Conservation (phyloP, 2,797 vertebrate genomes). For the Lagorchestes hirsutus region DNA sequence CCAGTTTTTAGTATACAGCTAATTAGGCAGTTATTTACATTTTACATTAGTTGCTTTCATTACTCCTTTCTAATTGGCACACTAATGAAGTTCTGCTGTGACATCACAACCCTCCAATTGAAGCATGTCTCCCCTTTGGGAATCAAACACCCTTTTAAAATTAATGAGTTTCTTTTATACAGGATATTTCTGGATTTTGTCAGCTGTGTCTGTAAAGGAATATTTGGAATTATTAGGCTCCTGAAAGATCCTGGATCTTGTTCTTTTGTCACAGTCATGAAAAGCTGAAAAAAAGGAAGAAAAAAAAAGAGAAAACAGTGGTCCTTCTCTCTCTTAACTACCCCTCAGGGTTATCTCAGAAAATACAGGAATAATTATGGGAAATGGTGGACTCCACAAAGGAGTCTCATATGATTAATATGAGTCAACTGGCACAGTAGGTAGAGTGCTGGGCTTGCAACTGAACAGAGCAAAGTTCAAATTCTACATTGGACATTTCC, state of each 20-base stretch:
- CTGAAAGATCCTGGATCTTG: constrained; percentile 56
- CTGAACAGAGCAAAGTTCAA: not conserved
- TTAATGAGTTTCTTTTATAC: constrained; percentile 76
- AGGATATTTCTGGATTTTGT: constrained; percentile 73
- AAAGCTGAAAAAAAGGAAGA: constrained; percentile 42
- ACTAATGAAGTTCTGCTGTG: constrained; percentile 77
- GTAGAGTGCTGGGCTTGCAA: not conserved
- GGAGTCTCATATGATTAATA: not conserved
- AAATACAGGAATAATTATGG: not conserved
- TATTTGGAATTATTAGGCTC: constrained; percentile 61
- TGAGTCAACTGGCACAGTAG: not conserved
- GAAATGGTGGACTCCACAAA: not conserved
- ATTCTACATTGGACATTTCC: not conserved
- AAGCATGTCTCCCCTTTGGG: constrained; percentile 77
- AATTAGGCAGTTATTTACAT: constrained; percentile 82
- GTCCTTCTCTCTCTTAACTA: rapidly evolving
- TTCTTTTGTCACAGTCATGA: constrained; percentile 52
- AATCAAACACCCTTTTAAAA: constrained; percentile 76
- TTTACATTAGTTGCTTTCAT: constrained; percentile 72
- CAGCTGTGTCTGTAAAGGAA: constrained; percentile 73
- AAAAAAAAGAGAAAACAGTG: not conserved
- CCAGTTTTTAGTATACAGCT: constrained; percentile 75
- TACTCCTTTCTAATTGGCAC: constrained; percentile 35
- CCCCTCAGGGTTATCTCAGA: not conserved
- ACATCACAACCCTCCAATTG: constrained; percentile 72